phyloP scores from a whole-genome alignment of 2,113 vertebrate genomes.

The Chaenogobius annularis region DNA sequence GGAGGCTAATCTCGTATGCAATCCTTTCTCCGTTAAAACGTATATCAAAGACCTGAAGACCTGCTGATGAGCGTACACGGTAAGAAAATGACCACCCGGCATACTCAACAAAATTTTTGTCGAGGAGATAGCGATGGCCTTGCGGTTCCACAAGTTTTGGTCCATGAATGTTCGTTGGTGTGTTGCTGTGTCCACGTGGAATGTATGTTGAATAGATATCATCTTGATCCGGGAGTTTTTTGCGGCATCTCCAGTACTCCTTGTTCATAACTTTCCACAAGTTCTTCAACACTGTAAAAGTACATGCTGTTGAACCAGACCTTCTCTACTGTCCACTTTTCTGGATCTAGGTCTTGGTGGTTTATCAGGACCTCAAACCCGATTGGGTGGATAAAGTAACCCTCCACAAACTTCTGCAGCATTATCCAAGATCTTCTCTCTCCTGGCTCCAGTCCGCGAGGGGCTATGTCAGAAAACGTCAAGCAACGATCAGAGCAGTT shows the following conservation, averaged over 20 bases:
- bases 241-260: constrained; percentile 62
- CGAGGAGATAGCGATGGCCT: constrained; percentile 79
- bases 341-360: constrained; percentile 76
- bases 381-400: constrained; percentile 86
- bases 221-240: constrained; percentile 58
- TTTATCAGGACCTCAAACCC: constrained; percentile 88
- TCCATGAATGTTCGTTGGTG: constrained; percentile 57
- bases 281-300: constrained; percentile 78
- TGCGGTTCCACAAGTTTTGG: constrained; percentile 83
- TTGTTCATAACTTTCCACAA: constrained; percentile 73
- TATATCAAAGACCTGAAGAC: constrained; percentile 87
- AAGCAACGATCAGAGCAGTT: constrained; percentile 82
- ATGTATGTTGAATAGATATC: constrained; percentile 83
- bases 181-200: constrained; percentile 77
- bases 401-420: constrained; percentile 84
- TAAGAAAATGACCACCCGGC: constrained; percentile 88
- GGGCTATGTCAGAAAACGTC: constrained; percentile 82
- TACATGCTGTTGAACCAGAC: constrained; percentile 88
- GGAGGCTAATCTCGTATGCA: constrained; percentile 89
- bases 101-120: constrained; percentile 81
- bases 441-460: constrained; percentile 81
- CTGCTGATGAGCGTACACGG: constrained; percentile 82
- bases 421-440: constrained; percentile 87
- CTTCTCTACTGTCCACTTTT: constrained; percentile 78
- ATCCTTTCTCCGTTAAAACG: constrained; percentile 83